Evolutionary conservation across 1,140 invertebrate genomes (phyloP), one percentile per base, ranked within the genome.

Genomic region (Ylistrum balloti): DNA sequence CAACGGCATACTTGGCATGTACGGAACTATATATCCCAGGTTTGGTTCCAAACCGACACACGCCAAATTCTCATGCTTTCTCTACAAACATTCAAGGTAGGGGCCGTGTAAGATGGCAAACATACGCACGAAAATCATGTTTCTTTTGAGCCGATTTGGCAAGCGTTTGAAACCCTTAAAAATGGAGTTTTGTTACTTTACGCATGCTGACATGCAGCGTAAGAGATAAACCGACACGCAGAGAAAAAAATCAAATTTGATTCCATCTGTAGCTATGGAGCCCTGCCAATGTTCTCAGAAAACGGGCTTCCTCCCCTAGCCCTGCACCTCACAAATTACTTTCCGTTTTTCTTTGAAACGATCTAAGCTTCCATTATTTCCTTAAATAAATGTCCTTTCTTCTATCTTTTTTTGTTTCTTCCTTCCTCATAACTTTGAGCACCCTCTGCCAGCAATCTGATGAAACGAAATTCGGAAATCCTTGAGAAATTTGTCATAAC

Each of bases 241-340:
- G 56, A 74, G 56, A 74, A 74, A 74, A 45, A 74, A 74, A 74
- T 74, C 56, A 74, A 74, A 74, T 74, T 74, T 74, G 56, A 74
- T 74, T 74, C 56, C 56, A 74, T 74, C 56, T 74, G 56, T 74
- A 74, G 28, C 22, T 74, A 74, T 74, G 56, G 56, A 74, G 56
- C 56, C 28, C 3, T 74, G 56, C 56, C 56, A 74, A 74, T 11
- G 56, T 28, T 74, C 56, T 28, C 22, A 74, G 56, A 38, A n/a
- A 38, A 38, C 35, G 35, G n/a, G 56, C 41, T 74, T 74, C 56
- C 45, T 20, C 15, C 56, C n/a, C 56, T n/a, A 74, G n/a, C 56
- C 56, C 56, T 74, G 5, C n/a, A 74, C 56, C 56, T 74, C 9
- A 45, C 41, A 9, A 28, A 74, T 74, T 11, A n/a, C n/a, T 74